A percentile compares a stretch with the other conserved stretches of the same genome.
Evolutionary conservation across 2,888 invertebrate genomes (phyloP).

Genomic region (Hybos culiciformis): DNA sequence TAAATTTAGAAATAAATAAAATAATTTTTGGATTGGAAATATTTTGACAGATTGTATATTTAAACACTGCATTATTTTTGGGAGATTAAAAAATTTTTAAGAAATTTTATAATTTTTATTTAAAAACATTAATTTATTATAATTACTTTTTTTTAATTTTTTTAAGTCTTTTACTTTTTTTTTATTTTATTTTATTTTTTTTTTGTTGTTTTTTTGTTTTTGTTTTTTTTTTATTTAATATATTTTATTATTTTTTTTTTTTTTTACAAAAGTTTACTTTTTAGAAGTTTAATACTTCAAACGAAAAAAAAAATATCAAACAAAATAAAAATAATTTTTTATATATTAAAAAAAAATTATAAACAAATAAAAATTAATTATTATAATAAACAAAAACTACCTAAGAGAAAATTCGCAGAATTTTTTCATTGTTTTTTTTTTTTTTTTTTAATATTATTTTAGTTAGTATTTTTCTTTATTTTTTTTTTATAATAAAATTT

Average conservation of each 20-base stretch:
- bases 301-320: neutral
- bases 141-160: slow-evolving; percentile 10
- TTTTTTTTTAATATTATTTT: neutral
- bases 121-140: slow-evolving; percentile 9
- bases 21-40: too few relatives aligned
- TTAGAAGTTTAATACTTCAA: neutral
- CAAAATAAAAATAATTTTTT: neutral
- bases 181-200: slow-evolving; percentile 11
- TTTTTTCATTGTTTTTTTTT: neutral
- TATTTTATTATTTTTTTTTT: slow-evolving; percentile 5
- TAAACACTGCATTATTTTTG: too few relatives aligned
- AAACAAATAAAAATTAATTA: neutral
- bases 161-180: slow-evolving; percentile 10
- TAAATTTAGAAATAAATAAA: too few relatives aligned
- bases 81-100: too few relatives aligned
- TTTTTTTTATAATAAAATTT: slow-evolving; percentile 9
- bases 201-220: slow-evolving; percentile 11
- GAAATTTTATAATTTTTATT: slow-evolving; percentile 5
- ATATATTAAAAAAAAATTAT: neutral
- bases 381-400: too few relatives aligned
- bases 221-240: slow-evolving; percentile 7
- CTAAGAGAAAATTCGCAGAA: neutral
- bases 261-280: slow-evolving; percentile 8
- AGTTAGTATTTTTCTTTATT: slow-evolving; percentile 1
- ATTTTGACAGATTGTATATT: too few relatives aligned